phyloP scores from a whole-genome alignment of 2,113 vertebrate genomes.

The Promerops cafer region DNA sequence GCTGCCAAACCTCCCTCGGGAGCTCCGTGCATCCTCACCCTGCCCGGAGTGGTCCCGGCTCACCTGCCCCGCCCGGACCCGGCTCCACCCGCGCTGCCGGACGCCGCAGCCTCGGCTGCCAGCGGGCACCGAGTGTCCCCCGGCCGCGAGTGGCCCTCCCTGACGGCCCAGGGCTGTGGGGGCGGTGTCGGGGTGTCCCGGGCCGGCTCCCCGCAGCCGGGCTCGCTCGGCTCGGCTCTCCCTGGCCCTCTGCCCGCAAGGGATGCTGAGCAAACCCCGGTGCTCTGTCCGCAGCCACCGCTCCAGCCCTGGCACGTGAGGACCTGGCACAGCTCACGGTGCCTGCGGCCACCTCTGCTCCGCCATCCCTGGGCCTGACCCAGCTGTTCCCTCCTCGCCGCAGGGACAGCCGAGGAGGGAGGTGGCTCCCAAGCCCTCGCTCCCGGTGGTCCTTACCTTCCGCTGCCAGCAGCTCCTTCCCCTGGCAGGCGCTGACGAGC shows the following conservation, averaged over 20 bases:
- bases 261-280: background rate
- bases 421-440: accelerated
- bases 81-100: background rate
- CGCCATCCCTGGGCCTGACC: accelerated
- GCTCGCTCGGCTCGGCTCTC: background rate
- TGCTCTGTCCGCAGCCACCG: accelerated
- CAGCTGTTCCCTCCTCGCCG: background rate
- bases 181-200: background rate
- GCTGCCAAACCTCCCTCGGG: accelerated
- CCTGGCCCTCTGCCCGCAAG: background rate
- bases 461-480: background rate
- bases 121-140: background rate
- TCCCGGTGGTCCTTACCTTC: background rate
- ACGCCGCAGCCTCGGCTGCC: background rate
- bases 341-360: background rate
- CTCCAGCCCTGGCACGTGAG: background rate
- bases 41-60: background rate
- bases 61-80: background rate
- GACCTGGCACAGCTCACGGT: accelerated
- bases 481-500: conserved; percentile 26
- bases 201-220: background rate
- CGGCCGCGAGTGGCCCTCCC: accelerated
- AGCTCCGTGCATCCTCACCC: background rate
- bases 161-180: background rate
- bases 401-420: background rate